A percentile compares a stretch with the other conserved stretches of the same genome.
These are phyloP conservation scores for Polymixis flavicincta DNA, from an alignment of 2,888 invertebrate species.

Conservation along the genomic window DNA sequence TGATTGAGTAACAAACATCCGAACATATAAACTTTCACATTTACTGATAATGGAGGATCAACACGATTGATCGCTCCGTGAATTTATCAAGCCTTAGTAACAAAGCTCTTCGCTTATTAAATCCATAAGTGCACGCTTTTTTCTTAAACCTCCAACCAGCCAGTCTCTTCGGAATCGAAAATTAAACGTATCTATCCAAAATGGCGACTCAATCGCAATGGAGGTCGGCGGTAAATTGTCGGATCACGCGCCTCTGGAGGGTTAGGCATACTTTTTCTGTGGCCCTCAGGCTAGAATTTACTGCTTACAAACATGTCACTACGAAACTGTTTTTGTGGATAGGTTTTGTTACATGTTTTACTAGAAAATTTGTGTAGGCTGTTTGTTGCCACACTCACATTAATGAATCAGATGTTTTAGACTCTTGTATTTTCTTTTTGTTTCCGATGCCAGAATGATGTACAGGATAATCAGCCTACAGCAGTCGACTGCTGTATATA, in stretches of 20 bases:
- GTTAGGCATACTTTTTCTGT: conserved; percentile 80
- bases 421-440: background rate
- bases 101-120: conserved; percentile 16
- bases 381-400: background rate
- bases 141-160: conserved; percentile 5
- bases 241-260: conserved; percentile 77
- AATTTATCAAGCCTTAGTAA: background rate
- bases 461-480: too few species aligned
- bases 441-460: too few species aligned
- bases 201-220: conserved; percentile 67
- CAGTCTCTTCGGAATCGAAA: conserved; percentile 52
- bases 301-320: conserved; percentile 64
- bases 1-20: too few species aligned
- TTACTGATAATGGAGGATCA: background rate
- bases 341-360: conserved; percentile 38
- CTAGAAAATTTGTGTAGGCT: background rate
- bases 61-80: background rate
- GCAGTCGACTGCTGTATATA: too few species aligned
- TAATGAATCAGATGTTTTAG: background rate
- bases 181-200: conserved; percentile 61
- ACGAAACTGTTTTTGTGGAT: conserved; percentile 61
- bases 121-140: conserved; percentile 14
- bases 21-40: background rate
- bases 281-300: conserved; percentile 80
- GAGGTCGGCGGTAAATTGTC: conserved; percentile 76